A percentile compares a stretch with the other conserved stretches of the same genome.
Conservation (phyloP, 2,797 vertebrate genomes). For the Taeniopygia guttata region DNA sequence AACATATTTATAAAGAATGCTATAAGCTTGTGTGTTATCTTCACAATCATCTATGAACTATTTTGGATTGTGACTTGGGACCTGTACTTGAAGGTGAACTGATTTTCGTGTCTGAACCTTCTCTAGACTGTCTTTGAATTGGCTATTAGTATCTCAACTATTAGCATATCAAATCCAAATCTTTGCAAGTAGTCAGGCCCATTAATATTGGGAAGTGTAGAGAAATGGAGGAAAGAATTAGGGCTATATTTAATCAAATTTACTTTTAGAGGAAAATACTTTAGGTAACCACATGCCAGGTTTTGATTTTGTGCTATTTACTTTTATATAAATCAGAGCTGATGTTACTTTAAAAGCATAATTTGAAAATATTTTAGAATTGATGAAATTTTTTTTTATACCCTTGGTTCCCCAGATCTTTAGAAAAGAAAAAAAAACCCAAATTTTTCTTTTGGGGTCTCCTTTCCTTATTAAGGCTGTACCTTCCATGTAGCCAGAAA, state of each 20-base stretch:
- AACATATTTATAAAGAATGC: background rate
- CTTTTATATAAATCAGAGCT: background rate
- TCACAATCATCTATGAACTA: background rate
- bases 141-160: background rate
- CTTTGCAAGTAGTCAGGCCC: background rate
- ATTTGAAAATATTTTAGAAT: background rate
- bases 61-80: background rate
- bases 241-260: background rate
- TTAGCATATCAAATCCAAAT: background rate
- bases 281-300: background rate
- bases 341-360: background rate
- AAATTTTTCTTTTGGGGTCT: background rate
- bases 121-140: background rate
- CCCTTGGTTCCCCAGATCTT: background rate
- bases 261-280: background rate
- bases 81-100: background rate
- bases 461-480: background rate
- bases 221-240: background rate
- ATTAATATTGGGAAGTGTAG: background rate
- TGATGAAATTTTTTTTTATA: background rate
- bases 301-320: background rate
- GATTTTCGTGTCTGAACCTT: background rate
- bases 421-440: background rate
- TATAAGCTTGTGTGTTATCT: background rate
- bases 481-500: background rate